phyloP scores from a whole-genome alignment of 2,113 vertebrate species.

The Antechinus flavipes region DNA sequence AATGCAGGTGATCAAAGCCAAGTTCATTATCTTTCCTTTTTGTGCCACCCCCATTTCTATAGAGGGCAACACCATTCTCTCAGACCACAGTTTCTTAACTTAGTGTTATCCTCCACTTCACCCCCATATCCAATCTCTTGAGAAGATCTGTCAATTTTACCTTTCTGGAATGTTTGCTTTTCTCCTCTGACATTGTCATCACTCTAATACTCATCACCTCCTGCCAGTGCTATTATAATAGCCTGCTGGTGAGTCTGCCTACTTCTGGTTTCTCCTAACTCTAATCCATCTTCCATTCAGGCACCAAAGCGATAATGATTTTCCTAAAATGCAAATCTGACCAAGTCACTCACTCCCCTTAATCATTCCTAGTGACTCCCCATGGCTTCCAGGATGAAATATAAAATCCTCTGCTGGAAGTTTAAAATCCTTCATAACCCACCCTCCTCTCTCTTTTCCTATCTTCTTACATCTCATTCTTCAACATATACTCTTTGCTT shows the following conservation, averaged over 20 bases:
- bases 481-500: neutral
- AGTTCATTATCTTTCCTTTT: neutral
- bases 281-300: neutral
- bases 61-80: neutral
- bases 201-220: neutral
- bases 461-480: neutral
- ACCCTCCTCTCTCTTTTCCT: neutral
- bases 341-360: neutral
- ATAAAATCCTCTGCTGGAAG: neutral
- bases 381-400: neutral
- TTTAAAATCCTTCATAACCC: neutral
- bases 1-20: neutral
- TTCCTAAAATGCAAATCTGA: neutral
- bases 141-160: no score
- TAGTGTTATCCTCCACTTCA: neutral
- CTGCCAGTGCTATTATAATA: neutral
- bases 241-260: neutral
- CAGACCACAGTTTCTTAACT: neutral
- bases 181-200: no score
- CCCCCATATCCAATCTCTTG: neutral
- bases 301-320: neutral
- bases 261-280: neutral
- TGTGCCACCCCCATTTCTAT: neutral
- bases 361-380: neutral
- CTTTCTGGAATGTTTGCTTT: no score